Evolutionary conservation across 92 coral and sea anemone species (phyloP).

Genomic region (Bergia sp.): DNA sequence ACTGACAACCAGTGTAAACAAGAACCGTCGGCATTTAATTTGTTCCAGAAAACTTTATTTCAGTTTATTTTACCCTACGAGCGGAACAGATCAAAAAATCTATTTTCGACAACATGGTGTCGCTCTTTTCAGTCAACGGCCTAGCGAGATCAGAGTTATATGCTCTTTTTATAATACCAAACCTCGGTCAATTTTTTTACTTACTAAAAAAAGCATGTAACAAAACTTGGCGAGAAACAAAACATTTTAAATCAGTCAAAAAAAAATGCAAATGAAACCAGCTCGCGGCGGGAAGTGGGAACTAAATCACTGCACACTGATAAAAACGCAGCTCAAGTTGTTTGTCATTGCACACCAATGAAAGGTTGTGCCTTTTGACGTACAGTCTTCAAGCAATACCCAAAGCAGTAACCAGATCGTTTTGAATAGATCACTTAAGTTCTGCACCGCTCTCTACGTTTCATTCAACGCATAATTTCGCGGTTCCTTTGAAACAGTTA

Average conservation of each 20-base stretch:
- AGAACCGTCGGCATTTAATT: background rate
- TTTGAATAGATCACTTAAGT: conserved; percentile 14
- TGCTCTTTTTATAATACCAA: too few species aligned
- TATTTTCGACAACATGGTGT: too few species aligned
- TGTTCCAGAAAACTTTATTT: background rate
- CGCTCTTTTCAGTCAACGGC: too few species aligned
- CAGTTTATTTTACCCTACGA: background rate
- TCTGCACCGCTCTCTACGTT: background rate
- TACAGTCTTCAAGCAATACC: background rate
- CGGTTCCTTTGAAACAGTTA: conserved; percentile 24
- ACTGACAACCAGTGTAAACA: background rate
- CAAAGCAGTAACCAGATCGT: background rate
- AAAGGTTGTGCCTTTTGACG: background rate
- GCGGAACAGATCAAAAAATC: background rate
- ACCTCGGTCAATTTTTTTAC: too few species aligned
- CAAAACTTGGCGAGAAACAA: background rate
- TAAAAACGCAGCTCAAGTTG: background rate
- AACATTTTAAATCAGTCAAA: background rate
- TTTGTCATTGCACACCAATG: background rate
- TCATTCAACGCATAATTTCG: conserved; percentile 27
- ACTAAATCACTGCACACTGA: background rate
- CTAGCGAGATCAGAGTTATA: too few species aligned
- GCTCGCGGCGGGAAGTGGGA: background rate
- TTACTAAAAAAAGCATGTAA: too few species aligned
- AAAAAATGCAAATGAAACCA: too few species aligned